phyloP scores from a whole-genome alignment of 2,888 invertebrate species.

The Archips crataeganus region DNA sequence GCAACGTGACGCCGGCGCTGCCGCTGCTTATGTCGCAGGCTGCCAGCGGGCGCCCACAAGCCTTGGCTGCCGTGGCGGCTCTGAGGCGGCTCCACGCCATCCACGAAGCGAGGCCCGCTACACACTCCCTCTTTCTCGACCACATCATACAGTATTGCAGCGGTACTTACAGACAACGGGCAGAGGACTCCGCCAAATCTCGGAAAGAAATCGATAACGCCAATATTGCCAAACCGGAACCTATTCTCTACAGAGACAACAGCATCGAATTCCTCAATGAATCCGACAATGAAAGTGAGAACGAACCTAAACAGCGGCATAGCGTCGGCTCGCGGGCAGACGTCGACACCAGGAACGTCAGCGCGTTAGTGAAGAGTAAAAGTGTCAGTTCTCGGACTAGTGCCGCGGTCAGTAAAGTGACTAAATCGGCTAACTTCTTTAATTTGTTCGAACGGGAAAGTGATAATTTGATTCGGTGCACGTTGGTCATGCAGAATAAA shows the following conservation, averaged over 20 bases:
- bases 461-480: slow-evolving; percentile 91
- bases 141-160: slow-evolving; percentile 89
- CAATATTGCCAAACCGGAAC: slow-evolving; percentile 66
- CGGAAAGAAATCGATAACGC: slow-evolving; percentile 77
- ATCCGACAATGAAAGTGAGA: slow-evolving; percentile 73
- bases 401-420: slow-evolving; percentile 74
- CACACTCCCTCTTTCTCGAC: slow-evolving; percentile 93
- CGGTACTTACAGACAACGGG: slow-evolving; percentile 67
- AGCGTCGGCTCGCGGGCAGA: slow-evolving; percentile 78
- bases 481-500: slow-evolving; percentile 92
- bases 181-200: slow-evolving; percentile 69
- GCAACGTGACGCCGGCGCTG: slow-evolving; percentile 93
- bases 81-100: slow-evolving; percentile 92
- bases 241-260: slow-evolving; percentile 63
- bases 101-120: slow-evolving; percentile 92
- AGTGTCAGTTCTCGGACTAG: slow-evolving; percentile 79
- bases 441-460: slow-evolving; percentile 87
- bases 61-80: slow-evolving; percentile 93
- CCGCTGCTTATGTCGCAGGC: slow-evolving; percentile 94
- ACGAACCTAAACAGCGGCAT: slow-evolving; percentile 73
- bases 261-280: slow-evolving; percentile 77
- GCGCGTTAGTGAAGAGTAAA: slow-evolving; percentile 79
- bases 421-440: slow-evolving; percentile 78
- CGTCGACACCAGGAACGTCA: slow-evolving; percentile 76
- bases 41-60: slow-evolving; percentile 91